Percentiles rank a stretch among this genome's conserved stretches.
These are phyloP conservation scores for Desmophyllum pertusum DNA, from an alignment of 92 coral and sea anemone genomes.

Conservation along the genomic window DNA sequence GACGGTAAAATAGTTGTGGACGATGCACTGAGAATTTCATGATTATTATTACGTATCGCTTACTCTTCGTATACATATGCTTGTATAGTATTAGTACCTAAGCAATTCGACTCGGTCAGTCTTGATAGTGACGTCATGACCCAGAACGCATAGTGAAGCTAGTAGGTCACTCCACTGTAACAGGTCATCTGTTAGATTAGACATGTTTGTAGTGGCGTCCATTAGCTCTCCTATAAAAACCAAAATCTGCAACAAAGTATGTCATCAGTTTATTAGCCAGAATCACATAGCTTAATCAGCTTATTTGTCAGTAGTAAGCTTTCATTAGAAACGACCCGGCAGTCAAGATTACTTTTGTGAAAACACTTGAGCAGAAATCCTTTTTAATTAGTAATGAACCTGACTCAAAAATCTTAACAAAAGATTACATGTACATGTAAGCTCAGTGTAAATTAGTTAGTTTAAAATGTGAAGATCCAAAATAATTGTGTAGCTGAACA, in stretches of 20 bases:
- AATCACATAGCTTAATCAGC: neutral
- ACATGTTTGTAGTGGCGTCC: slow-evolving; percentile 24
- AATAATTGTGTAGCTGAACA: no score
- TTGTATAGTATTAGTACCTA: slow-evolving; percentile 55
- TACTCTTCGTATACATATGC: no score
- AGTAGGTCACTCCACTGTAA: slow-evolving; percentile 90
- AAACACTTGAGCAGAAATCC: neutral
- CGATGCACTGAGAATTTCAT: no score
- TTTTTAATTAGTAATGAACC: neutral
- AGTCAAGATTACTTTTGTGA: no score
- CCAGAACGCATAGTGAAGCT: slow-evolving; percentile 75
- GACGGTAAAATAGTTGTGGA: no score
- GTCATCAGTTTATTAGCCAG: neutral
- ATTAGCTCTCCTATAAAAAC: slow-evolving; percentile 66
- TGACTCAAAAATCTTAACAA: no score
- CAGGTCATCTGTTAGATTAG: slow-evolving; percentile 59
- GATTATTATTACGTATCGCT: no score
- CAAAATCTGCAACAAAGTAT: slow-evolving; percentile 49
- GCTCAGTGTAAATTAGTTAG: no score
- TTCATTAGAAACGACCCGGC: neutral
- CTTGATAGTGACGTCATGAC: slow-evolving; percentile 73
- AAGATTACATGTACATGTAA: no score
- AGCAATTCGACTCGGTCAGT: slow-evolving; percentile 60
- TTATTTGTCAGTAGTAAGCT: neutral
- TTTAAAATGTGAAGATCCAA: no score